Evolutionary conservation across 1,140 invertebrate genomes (phyloP).

Genomic region (Hyles vespertilio): DNA sequence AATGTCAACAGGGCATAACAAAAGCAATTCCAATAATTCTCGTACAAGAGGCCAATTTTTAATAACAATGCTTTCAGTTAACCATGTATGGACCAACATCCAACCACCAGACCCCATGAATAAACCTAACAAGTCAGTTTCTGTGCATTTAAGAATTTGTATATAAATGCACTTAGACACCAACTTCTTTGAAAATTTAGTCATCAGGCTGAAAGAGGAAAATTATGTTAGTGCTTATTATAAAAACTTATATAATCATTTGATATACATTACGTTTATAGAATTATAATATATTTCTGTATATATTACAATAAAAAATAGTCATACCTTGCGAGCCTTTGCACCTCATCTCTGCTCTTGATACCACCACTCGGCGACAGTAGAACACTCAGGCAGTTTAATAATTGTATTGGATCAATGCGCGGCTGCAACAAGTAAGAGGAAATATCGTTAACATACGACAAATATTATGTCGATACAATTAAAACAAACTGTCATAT

Average conservation of each 20-base stretch:
- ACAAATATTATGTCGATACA: too few species aligned
- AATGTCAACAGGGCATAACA: conserved; percentile 91
- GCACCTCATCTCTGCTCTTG: conserved; percentile 89
- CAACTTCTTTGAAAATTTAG: conserved; percentile 95
- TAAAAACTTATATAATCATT: not conserved
- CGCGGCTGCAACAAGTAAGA: conserved; percentile 85
- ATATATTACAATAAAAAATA: not conserved
- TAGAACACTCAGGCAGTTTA: conserved; percentile 90
- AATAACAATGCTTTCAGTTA: conserved; percentile 87
- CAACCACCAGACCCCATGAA: conserved; percentile 95
- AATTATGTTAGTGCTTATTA: conserved; percentile 13
- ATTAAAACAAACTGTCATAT: too few species aligned
- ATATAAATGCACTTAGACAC: conserved; percentile 97
- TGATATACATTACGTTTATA: not conserved
- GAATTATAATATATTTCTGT: too few species aligned
- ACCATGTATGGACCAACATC: conserved; percentile 91
- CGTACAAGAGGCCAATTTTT: conserved; percentile 91
- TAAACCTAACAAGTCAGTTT: conserved; percentile 87
- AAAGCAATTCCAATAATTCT: conserved; percentile 89
- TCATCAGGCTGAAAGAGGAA: conserved; percentile 89
- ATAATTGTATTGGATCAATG: conserved; percentile 91
- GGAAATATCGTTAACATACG: not conserved
- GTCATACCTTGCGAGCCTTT: conserved; percentile 73
- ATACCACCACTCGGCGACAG: conserved; percentile 90
- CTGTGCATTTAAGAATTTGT: conserved; percentile 93